These are phyloP conservation scores for Andrena cerasifolii DNA, from an alignment of 1,140 invertebrate species.

Conservation along the genomic window DNA sequence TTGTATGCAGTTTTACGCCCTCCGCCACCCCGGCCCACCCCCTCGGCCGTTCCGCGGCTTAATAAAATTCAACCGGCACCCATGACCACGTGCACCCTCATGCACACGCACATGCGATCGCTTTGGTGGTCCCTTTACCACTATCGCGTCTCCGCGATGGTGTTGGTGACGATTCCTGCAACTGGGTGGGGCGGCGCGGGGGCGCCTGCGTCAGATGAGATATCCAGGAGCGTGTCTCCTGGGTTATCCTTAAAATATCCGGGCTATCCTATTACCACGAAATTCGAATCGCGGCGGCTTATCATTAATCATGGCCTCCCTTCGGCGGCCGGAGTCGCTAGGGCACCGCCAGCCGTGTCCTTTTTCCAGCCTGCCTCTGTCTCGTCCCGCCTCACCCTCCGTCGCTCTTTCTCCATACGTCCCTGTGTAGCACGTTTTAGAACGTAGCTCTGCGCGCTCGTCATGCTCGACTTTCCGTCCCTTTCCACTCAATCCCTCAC, in stretches of 20 bases:
- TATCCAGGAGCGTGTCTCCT: slow-evolving; percentile 66
- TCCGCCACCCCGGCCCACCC: background rate
- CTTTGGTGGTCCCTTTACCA: background rate
- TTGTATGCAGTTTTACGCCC: slow-evolving; percentile 14
- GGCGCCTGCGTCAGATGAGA: slow-evolving; percentile 64
- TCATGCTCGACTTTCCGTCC: slow-evolving; percentile 25
- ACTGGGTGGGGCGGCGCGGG: slow-evolving; percentile 63
- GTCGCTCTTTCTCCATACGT: slow-evolving; percentile 4
- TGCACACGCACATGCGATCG: background rate
- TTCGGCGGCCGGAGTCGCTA: slow-evolving; percentile 18
- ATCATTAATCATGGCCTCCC: slow-evolving; percentile 67
- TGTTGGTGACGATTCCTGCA: slow-evolving; percentile 38
- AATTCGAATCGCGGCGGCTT: slow-evolving; percentile 69
- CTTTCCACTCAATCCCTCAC: background rate
- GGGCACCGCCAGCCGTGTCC: background rate
- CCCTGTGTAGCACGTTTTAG: slow-evolving; percentile 17
- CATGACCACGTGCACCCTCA: slow-evolving; percentile 36
- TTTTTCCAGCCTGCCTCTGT: slow-evolving; percentile 14
- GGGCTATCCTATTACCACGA: slow-evolving; percentile 69
- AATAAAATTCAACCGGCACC: slow-evolving; percentile 41
- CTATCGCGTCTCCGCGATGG: no score
- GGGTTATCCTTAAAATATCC: slow-evolving; percentile 71
- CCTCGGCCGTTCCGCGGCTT: background rate
- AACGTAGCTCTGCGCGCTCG: slow-evolving; percentile 7
- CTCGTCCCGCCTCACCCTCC: no score